Base-by-base conservation (phyloP, 2,888 invertebrate genomes). In the Eustalomyia histrio region DNA sequence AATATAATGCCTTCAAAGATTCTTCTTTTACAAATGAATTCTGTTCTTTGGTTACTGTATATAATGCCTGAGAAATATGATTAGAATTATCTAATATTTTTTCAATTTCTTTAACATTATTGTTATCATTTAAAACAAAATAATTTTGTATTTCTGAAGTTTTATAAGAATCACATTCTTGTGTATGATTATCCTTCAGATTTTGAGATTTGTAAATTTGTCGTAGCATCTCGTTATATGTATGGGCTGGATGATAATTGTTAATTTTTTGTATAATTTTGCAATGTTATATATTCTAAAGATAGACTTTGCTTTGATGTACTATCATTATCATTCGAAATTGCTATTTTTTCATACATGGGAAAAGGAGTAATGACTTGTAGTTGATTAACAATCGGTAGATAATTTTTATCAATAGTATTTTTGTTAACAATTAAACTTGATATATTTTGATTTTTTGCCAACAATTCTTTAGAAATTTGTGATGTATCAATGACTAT, bases 281-380 rank as follows among this genome's bases (percentile, higher is more conserved):
- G 12, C 6, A 47, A 47, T 7, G n/a, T 47, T 14, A 14, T 47
- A 47, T 47, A 47, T 47, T 47, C 16, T n/a, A n/a, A 4, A 3
- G 14, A 1, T 47, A 16, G 43, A 47, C n/a, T 14, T 47, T 47
- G n/a, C n/a, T 47, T 6, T n/a, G n/a, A 47, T 14, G 4, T n/a
- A n/a, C 2, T 5, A n/a, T 47, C 3, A n/a, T n/a, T 47, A 50
- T 50, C 24, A 63, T 1, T 64, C 52, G n/a, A 43, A 58, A 35
- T 50, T 12, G 10, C 9, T 17, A 53, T 39, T 47, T 55, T 33
- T n/a, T 47, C 53, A 74, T 12, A 29, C 1, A 14, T 24, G 3
- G 69, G 61, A 61, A 72, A 55, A 10, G 55, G 12, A 12, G 75
- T 75, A 16, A 80, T 76, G 18, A 73, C 73, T 5, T 69, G 73